Percentiles rank a stretch among this genome's conserved stretches.
These are phyloP conservation scores for Ichneumon xanthorius DNA, from an alignment of 2,888 invertebrate genomes.

Conservation along the genomic window DNA sequence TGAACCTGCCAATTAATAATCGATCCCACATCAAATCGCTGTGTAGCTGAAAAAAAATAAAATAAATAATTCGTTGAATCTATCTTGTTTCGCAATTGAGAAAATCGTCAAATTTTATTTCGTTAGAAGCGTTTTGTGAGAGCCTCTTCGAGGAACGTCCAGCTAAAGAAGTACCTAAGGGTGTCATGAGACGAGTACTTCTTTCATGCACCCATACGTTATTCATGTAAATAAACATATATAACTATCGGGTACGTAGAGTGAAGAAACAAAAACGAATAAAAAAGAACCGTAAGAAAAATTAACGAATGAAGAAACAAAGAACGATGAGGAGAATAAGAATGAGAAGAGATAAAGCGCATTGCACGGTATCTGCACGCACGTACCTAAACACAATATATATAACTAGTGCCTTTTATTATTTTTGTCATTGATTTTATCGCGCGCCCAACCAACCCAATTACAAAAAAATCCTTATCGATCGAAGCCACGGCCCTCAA, in stretches of 20 bases:
- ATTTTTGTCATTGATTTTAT: slow-evolving; percentile 67
- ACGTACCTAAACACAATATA: slow-evolving; percentile 70
- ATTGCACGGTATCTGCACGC: slow-evolving; percentile 71
- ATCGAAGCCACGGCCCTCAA: slow-evolving; percentile 71
- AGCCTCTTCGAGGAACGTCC: slow-evolving; percentile 68
- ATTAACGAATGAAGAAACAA: slow-evolving; percentile 57
- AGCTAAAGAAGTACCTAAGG: slow-evolving; percentile 71
- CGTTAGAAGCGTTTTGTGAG: slow-evolving; percentile 53
- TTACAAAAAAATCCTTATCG: slow-evolving; percentile 55
- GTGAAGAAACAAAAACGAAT: slow-evolving; percentile 52
- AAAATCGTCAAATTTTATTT: slow-evolving; percentile 28
- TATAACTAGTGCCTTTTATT: slow-evolving; percentile 76
- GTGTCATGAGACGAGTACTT: slow-evolving; percentile 58
- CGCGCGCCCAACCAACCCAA: slow-evolving; percentile 60
- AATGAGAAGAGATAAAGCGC: slow-evolving; percentile 35
- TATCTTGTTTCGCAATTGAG: slow-evolving; percentile 21
- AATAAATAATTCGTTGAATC: slow-evolving; percentile 14
- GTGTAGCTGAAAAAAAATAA: slow-evolving; percentile 23
- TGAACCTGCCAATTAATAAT: slow-evolving; percentile 52
- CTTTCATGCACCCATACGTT: slow-evolving; percentile 63
- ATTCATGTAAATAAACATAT: slow-evolving; percentile 71
- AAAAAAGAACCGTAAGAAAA: slow-evolving; percentile 62
- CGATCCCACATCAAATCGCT: slow-evolving; percentile 44
- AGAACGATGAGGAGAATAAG: slow-evolving; percentile 40
- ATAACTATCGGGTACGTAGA: slow-evolving; percentile 67